Percentiles rank a stretch among this genome's conserved stretches.
phyloP scores from a whole-genome alignment of 2,888 invertebrate species.

The Ganaspis brasiliensis region DNA sequence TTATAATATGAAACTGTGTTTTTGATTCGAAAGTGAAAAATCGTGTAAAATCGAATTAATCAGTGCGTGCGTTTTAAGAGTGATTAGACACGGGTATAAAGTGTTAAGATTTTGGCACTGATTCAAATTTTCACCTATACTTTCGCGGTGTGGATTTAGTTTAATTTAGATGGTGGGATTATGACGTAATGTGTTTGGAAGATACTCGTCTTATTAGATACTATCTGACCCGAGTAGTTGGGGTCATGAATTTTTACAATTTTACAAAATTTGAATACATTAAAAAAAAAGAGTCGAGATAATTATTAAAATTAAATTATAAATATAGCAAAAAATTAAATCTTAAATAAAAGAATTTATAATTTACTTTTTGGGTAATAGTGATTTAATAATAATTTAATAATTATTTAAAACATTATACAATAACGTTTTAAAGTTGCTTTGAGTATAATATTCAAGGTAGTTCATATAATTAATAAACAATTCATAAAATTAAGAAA shows the following conservation, averaged over 20 bases:
- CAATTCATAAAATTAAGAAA: too few relatives aligned
- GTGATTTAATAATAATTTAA: too few relatives aligned
- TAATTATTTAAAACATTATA: too few relatives aligned
- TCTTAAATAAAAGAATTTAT: too few relatives aligned
- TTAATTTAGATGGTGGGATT: slow-evolving; percentile 73
- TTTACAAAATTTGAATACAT: neutral
- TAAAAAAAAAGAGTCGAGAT: too few relatives aligned
- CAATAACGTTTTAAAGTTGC: too few relatives aligned
- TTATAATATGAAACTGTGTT: neutral
- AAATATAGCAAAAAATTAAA: too few relatives aligned
- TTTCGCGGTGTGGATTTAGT: slow-evolving; percentile 71
- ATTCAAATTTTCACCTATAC: slow-evolving; percentile 72
- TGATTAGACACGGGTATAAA: slow-evolving; percentile 70
- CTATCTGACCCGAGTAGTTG: slow-evolving; percentile 60
- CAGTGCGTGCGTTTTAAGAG: slow-evolving; percentile 70
- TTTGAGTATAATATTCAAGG: too few relatives aligned
- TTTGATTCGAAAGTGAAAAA: slow-evolving; percentile 7
- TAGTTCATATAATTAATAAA: too few relatives aligned
- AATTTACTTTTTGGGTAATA: too few relatives aligned
- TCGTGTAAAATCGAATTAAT: slow-evolving; percentile 67
- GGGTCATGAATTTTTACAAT: neutral
- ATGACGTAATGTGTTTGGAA: slow-evolving; percentile 73
- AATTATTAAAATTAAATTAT: too few relatives aligned
- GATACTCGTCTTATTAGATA: slow-evolving; percentile 65
- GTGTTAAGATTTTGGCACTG: slow-evolving; percentile 72